Base-by-base conservation (phyloP, 1,140 invertebrate species). In the Dinoponera quadriceps region DNA sequence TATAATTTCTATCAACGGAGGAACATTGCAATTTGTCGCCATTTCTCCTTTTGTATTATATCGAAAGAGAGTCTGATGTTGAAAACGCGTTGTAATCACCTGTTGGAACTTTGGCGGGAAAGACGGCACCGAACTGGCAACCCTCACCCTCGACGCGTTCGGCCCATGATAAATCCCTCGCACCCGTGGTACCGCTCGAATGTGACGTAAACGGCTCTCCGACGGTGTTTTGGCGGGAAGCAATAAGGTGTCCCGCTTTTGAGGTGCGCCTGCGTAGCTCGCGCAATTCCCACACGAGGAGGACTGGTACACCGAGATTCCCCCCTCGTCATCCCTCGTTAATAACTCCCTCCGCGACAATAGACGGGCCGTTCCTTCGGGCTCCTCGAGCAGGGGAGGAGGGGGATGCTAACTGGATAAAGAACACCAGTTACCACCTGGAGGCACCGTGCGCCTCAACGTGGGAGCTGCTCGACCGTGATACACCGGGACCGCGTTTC, bases 351-450 rank as follows among this genome's bases (percentile, higher is more conserved):
- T 84, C 74, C 27, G 59, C 49, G 60, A 89, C 87, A 89, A 89
- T 86, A 69, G 87, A 75, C 49, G 66, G 66, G 27, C 81, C 66
- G 69, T 51, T 75, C 81, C 74, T 80, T 80, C 84, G 75, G 72
- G 72, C 83, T 85, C 84, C 73, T 85, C 54, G 18, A 33, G 60
- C 60, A 68, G 66, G 60, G 75, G 54, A 80, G 84, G 49, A 75
- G 68, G 60, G 84, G 77, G 87, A 89, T 85, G 84, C 44, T 62
- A 82, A 75, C 72, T 86, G 82, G 77, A 82, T 84, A 85, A 82
- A 86, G 77, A 84, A 74, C 49, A 60, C 85, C 87, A 86, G 88
- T 89, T 84, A 84, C 84, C 90, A 91, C 90, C 90, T 91, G 90
- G 88, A 80, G 82, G 71, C 81, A 84, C 63, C 57, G 73, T 63